Base-by-base conservation (phyloP, 2,888 invertebrate species). In the Oegoconia quadripuncta region DNA sequence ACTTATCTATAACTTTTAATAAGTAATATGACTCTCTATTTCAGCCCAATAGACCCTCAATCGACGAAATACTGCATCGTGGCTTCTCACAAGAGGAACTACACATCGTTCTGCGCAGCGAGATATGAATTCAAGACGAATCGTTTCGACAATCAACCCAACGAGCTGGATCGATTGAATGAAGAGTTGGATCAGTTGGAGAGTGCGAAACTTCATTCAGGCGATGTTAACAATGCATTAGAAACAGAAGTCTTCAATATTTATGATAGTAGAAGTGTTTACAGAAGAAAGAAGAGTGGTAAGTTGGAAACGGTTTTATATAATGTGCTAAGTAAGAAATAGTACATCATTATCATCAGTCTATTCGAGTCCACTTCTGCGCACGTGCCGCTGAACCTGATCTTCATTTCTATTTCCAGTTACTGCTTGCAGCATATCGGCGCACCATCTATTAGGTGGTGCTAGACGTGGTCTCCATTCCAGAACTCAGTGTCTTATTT, bases 41-140 rank as follows among this genome's bases (percentile, higher is more conserved):
- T 14, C 71, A 87, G 87, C 41, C 86, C 87, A 16, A 79, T 87
- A 50, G 87, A 87, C 41, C 87, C 87, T 0, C 84, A 86, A 65
- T 65, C 71, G 8, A 84, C 86, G 0, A 69, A 66, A 9, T 87
- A 87, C 55, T 87, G 84, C 55, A 80, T 86, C 1, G 82, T 87
- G 0, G 83, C 83, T 1, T 86, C 86, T 0, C 73, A 74, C 20
- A 64, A 63, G 13, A 78, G 66, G 40, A 83, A 82, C 64, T 87
- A 84, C 58, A 83, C 83, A 0, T 83, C 87, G 0, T 68, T 87
- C 0, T 87, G 87, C 39, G 77, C 83, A 0, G 87, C 87, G 1
- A 83, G 81, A 42, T 64, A 64, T 25, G 84, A 84, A 30, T 53
- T 74, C 1, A 74, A 72, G 49, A 42, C 55, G 0, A 64, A 46